Percentiles rank a stretch among this genome's conserved stretches.
Conservation (phyloP, 2,797 vertebrate genomes). For the Calcarius lapponicus region DNA sequence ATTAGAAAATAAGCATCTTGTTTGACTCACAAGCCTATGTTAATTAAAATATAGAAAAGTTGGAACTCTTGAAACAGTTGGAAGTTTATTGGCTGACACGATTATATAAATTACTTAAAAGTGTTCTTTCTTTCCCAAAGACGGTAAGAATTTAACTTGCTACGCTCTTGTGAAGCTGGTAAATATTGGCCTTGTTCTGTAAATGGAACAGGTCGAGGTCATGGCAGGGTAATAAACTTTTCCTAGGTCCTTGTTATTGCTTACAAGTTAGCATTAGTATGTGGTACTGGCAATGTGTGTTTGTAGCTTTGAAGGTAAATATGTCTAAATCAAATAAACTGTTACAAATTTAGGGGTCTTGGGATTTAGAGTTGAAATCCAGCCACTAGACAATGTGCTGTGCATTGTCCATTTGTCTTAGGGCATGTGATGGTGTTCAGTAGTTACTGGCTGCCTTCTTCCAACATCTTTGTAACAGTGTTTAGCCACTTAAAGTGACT, state of each 20-base stretch:
- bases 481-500: not conserved
- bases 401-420: fast-evolving
- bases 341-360: not conserved
- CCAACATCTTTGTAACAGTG: not conserved
- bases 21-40: not conserved
- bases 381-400: not conserved
- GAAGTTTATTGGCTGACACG: not conserved
- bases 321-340: not conserved
- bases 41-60: not conserved
- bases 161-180: not conserved
- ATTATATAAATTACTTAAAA: not conserved
- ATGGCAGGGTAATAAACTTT: not conserved
- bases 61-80: not conserved
- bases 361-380: not conserved
- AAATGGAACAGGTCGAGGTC: not conserved
- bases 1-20: not conserved
- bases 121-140: not conserved
- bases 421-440: not conserved
- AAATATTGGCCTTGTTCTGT: not conserved
- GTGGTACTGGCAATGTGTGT: not conserved
- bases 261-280: not conserved
- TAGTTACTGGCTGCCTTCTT: not conserved
- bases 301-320: not conserved
- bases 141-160: not conserved
- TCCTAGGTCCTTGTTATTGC: not conserved